Base-by-base conservation (phyloP, 1,140 invertebrate genomes). In the Sitobion miscanthi region DNA sequence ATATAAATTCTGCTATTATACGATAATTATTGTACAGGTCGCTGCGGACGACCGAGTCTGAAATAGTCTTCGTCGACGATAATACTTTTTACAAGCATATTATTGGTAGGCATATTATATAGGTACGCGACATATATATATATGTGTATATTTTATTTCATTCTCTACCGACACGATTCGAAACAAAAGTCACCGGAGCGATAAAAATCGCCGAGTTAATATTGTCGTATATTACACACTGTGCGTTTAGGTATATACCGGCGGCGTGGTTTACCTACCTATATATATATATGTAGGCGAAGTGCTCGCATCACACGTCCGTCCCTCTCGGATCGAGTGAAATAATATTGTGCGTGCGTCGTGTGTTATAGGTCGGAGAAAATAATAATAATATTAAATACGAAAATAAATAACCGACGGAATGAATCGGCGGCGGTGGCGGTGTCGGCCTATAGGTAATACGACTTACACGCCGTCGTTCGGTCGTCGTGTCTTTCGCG, bases 401-500 rank as follows among this genome's bases (percentile, higher is more conserved):
- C 86, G 86, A n/a, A 87, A 49, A 87, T 47, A 49, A 47, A 87
- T 49, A 30, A 30, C 21, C 86, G 30, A 69, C 62, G 62, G 62
- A 69, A 69, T 69, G 62, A n/a, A 69, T 69, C 62, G 62, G 14
- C 30, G 62, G 62, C 62, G 49, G 47, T 11, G 57, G 57, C 49
- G 52, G 52, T 23, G 52, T 3, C 52, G 52, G 54, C 30, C 11
- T 62, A n/a, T 69, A n/a, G 4, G 17, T n/a, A 69, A 69, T n/a
- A 23, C 8, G 20, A 7, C 17, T 17, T 7, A 47, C 35, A 87
- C 86, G 25, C 38, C 23, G 38, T 52, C 52, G 88, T 25, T 38
- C 21, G 47, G 86, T 89, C 25, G 85, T 57, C 23, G 86, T 88
- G 47, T 35, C 86, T 88, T 52, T 88, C 20, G 86, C 86, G 47